These are phyloP conservation scores for Platorchestia sp. DNA, from an alignment of 1,140 invertebrate species.

Conservation along the genomic window DNA sequence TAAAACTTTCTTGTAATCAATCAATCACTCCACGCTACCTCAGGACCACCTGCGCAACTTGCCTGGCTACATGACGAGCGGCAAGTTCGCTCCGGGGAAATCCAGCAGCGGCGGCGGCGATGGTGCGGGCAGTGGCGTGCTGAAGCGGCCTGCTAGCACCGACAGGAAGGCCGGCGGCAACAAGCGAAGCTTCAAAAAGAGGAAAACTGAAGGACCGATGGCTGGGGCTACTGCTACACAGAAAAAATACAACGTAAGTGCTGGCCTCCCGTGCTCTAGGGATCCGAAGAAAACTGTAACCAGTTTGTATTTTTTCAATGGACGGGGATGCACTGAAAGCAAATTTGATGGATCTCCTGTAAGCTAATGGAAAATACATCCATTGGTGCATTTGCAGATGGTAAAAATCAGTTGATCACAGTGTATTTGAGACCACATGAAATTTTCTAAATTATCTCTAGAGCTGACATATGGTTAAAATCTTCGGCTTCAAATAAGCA, in stretches of 20 bases:
- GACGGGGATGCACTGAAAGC: too few species aligned
- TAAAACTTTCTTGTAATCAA: not conserved
- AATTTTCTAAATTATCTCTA: too few species aligned
- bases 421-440: too few species aligned
- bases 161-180: not conserved
- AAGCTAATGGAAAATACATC: too few species aligned
- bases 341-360: too few species aligned
- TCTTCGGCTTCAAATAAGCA: too few species aligned
- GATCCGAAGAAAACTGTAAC: not conserved
- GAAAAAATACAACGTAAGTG: conserved; percentile 5
- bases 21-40: not conserved
- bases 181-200: not conserved
- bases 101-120: not conserved
- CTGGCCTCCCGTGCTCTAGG: not conserved
- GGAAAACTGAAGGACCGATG: not conserved
- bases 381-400: too few species aligned
- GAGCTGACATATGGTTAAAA: too few species aligned
- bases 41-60: conserved; percentile 14
- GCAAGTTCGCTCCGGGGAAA: not conserved
- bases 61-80: not conserved
- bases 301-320: too few species aligned
- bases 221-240: conserved; percentile 44
- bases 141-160: not conserved
- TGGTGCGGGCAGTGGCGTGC: not conserved
- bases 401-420: too few species aligned